Evolutionary conservation across 2,888 invertebrate species (phyloP).

Genomic region (Callimorpha dominula): DNA sequence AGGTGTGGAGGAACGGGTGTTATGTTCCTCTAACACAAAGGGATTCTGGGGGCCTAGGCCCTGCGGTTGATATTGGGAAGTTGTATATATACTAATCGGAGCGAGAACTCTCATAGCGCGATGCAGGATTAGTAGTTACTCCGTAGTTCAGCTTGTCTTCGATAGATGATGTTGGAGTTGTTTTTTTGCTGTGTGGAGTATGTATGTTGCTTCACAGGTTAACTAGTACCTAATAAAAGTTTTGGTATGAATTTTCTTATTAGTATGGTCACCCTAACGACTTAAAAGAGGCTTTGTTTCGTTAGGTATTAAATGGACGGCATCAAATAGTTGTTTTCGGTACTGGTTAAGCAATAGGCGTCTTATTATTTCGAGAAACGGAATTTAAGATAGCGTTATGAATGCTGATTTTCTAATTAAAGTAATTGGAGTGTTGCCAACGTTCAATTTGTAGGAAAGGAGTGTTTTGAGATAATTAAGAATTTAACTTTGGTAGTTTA

Average conservation of each 20-base stretch:
- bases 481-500: constrained; percentile 1
- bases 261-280: constrained; percentile 8
- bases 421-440: constrained; percentile 16
- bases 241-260: neutral
- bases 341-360: constrained; percentile 22
- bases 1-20: too few relatives aligned
- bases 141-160: too few relatives aligned
- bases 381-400: constrained; percentile 20
- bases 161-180: too few relatives aligned
- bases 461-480: constrained; percentile 3
- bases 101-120: too few relatives aligned
- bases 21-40: too few relatives aligned
- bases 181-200: too few relatives aligned
- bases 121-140: too few relatives aligned
- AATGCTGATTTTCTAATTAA: constrained; percentile 28
- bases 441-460: neutral
- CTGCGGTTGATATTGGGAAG: too few relatives aligned
- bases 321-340: constrained; percentile 21
- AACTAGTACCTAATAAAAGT: neutral
- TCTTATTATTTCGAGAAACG: constrained; percentile 18
- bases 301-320: constrained; percentile 19
- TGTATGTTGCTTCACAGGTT: too few relatives aligned
- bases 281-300: constrained; percentile 8
- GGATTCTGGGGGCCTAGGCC: too few relatives aligned
- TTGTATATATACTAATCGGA: too few relatives aligned